Evolutionary conservation across 2,797 vertebrate genomes (phyloP), one percentile per base, ranked within the genome.

Genomic region (Urosaurus nigricauda): DNA sequence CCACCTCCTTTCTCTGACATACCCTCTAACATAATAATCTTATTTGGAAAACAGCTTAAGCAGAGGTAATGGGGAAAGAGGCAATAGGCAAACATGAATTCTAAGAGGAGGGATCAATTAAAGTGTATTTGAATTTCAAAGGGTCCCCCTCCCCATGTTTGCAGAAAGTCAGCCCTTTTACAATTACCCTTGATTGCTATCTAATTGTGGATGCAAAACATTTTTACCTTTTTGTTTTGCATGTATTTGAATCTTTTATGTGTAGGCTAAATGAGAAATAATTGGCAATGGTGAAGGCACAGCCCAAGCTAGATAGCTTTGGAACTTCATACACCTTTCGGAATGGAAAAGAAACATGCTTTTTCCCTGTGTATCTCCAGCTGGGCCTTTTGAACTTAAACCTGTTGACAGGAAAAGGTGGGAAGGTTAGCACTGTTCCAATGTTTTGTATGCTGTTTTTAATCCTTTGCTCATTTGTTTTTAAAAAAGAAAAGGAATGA

Each of bases 121-220:
- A 84, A 90, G 5, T 81, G 17, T 88, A 85, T 91, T 87, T 91
- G 35, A 75, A 88, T 85, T 40, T 77, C 14, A 68, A 2, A 84
- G 21, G 8, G 2, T 90, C 92, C 89, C 47, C 73, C 35, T 5
- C 81, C 68, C 19, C 13, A 68, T 26, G 56, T 90, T 89, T 90
- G 37, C 79, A 88, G 47, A 79, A 94, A 95, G 92, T 85, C 80
- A 84, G 84, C 88, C 35, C 53, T 90, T 91, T 87, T 88, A 63
- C 58, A 89, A 79, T 94, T 88, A 93, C 5, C 73, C 88, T 75
- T 88, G 58, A 90, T 92, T 93, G 79, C 88, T 84, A 87, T 87
- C 82, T 87, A 89, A 92, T 11, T 58, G 21, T 79, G 53, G 71
- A 84, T 93, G 70, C 68, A 80, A 87, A 68, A 87, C 79, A 51